Evolutionary conservation across 2,888 invertebrate species (phyloP).

Genomic region (Lymantria dispar): DNA sequence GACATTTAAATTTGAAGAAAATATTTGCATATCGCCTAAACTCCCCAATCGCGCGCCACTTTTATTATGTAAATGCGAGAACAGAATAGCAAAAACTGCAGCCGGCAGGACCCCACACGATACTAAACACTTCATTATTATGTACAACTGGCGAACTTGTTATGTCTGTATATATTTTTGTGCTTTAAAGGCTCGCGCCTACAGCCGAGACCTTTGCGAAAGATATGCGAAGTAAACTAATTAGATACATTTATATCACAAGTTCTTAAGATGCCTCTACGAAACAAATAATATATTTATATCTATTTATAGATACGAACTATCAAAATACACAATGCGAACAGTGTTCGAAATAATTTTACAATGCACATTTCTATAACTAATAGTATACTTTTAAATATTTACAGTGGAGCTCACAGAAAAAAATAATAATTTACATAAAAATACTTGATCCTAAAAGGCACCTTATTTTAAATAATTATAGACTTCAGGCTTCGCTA

Average conservation of each 20-base stretch:
- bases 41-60: conserved; percentile 69
- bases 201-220: conserved; percentile 46
- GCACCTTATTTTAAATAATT: conserved; percentile 79
- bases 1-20: conserved; percentile 70
- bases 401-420: conserved; percentile 74
- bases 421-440: conserved; percentile 77
- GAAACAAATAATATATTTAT: conserved; percentile 78
- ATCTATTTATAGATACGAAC: conserved; percentile 64
- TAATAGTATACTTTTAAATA: conserved; percentile 79
- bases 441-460: conserved; percentile 72
- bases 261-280: conserved; percentile 79
- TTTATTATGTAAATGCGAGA: conserved; percentile 67
- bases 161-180: conserved; percentile 80
- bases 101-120: conserved; percentile 72
- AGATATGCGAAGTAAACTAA: conserved; percentile 66
- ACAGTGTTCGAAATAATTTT: conserved; percentile 61
- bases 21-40: conserved; percentile 81
- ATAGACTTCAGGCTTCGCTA: conserved; percentile 79
- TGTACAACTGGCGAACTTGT: conserved; percentile 68
- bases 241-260: conserved; percentile 81
- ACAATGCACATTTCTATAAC: conserved; percentile 68
- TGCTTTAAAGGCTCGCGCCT: conserved; percentile 49
- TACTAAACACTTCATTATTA: conserved; percentile 60
- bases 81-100: conserved; percentile 71
- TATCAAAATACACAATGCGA: conserved; percentile 62